Evolutionary conservation across 2,797 vertebrate genomes (phyloP), one percentile per base, ranked within the genome.

Genomic region (Carcharodon carcharias): DNA sequence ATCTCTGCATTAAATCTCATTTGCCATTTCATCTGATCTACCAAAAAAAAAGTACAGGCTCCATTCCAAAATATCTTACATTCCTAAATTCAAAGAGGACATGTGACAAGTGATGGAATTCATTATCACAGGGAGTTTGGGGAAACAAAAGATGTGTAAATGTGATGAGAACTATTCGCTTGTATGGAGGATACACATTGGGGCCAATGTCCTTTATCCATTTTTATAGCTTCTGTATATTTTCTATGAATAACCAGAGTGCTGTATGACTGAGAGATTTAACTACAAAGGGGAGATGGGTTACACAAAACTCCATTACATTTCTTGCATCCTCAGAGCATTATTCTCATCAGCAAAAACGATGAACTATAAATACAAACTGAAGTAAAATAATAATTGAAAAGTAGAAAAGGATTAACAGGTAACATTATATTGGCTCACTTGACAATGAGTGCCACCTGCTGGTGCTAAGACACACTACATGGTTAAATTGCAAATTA

Each of bases 391-490:
- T 45, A 93, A 61, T 56, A 91, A 91, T 7, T 92, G 35, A 40
- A 92, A 40, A 9, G 16, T 26, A 93, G 21, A 93, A 93, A 45
- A 93, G 63, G n/a, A 67, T 93, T 3, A 45, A 40, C 23, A 85
- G 21, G 6, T 85, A 23, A 26, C 18, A 21, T 40, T 45, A 93
- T 91, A 50, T 28, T 88, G 21, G 8, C 0, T 88, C 9, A 26
- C 50, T 88, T 93, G 61, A 45, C 54, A 71, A 73, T 18, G 69
- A 95, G 50, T 45, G 71, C 94, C 94, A 95, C 54, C 94, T 73
- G 21, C 71, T 95, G 94, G 69, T 77, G 50, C 31, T 92, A 63
- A 63, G 61, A 35, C 28, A 35, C 50, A n/a, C 0, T 35, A 16
- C 28, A 71, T 14, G 18, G 6, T 58, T 35, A 56, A 95, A 77